phyloP scores from a whole-genome alignment of 2,888 invertebrate genomes.

The Acleris sparsana region DNA sequence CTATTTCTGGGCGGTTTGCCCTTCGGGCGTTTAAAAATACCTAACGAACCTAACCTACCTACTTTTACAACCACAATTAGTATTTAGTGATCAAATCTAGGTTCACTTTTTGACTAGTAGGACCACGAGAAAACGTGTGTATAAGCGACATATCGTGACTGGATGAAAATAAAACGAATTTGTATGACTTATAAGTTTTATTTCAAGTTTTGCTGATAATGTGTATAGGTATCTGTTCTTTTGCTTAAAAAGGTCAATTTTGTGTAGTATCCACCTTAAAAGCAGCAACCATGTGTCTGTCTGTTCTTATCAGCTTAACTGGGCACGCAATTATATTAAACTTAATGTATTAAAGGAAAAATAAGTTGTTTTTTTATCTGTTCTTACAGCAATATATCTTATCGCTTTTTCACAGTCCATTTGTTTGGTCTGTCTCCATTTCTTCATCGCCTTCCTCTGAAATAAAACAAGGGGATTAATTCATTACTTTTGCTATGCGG shows the following conservation, averaged over 20 bases:
- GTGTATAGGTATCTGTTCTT: slow-evolving; percentile 36
- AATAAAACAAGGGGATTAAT: slow-evolving; percentile 54
- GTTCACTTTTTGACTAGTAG: no score
- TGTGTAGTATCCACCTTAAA: slow-evolving; percentile 65
- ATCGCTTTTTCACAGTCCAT: slow-evolving; percentile 58
- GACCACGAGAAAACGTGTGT: no score
- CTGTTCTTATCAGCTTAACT: slow-evolving; percentile 66
- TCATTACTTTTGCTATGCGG: no score
- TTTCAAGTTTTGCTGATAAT: slow-evolving; percentile 24
- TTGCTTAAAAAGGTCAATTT: slow-evolving; percentile 39
- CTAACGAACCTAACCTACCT: no score
- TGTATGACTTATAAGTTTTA: slow-evolving; percentile 20
- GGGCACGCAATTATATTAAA: slow-evolving; percentile 32
- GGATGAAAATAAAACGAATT: slow-evolving; percentile 2
- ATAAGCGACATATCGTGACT: not conserved
- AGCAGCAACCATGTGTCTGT: slow-evolving; percentile 47
- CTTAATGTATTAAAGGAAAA: slow-evolving; percentile 31
- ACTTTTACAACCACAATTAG: no score
- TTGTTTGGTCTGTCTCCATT: slow-evolving; percentile 75
- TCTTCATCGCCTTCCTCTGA: slow-evolving; percentile 78
- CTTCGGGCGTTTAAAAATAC: no score
- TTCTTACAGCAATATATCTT: slow-evolving; percentile 53
- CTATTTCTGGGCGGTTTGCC: no score
- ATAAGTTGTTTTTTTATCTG: slow-evolving; percentile 50
- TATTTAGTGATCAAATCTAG: no score